phyloP scores from a whole-genome alignment of 2,113 vertebrate genomes.

The Oceanites oceanicus region DNA sequence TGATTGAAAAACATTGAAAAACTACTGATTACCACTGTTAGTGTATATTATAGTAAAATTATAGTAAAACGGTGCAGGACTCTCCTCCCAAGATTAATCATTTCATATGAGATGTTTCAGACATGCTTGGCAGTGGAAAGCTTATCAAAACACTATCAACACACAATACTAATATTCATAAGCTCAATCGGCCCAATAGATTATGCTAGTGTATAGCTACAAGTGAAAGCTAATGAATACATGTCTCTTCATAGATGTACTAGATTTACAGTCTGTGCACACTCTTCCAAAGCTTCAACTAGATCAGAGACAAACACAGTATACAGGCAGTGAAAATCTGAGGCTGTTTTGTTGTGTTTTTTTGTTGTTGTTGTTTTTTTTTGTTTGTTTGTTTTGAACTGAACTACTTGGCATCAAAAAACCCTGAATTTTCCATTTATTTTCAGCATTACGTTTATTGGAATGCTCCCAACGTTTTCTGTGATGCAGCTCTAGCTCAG shows the following conservation, averaged over 20 bases:
- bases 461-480: fast-evolving
- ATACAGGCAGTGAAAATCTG: background rate
- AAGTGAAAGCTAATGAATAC: background rate
- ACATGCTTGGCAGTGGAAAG: background rate
- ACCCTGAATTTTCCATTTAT: background rate
- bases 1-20: background rate
- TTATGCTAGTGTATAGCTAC: background rate
- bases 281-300: background rate
- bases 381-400: background rate
- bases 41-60: too few species aligned
- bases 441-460: background rate
- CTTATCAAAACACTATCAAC: background rate
- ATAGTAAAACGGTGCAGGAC: background rate
- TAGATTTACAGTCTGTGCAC: background rate
- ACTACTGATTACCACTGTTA: background rate
- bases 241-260: background rate
- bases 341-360: background rate
- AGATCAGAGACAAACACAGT: background rate
- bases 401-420: background rate
- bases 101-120: background rate
- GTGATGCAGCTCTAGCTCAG: background rate
- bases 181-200: background rate
- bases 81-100: background rate
- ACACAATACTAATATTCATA: background rate
- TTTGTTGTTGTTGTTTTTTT: background rate